Base-by-base conservation (phyloP, 1,140 invertebrate genomes). In the Colletes gigas region DNA sequence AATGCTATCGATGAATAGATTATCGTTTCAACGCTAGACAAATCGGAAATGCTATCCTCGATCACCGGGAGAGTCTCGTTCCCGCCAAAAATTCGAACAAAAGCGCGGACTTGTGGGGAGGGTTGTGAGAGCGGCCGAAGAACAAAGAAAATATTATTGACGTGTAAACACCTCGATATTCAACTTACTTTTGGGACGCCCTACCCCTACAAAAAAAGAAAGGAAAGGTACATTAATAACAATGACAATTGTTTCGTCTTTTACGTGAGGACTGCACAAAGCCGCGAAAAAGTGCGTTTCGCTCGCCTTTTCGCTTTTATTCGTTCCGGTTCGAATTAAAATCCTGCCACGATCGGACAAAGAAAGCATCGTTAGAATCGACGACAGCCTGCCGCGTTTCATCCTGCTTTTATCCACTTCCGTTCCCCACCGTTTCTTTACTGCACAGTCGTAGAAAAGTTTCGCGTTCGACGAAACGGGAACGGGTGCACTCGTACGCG, bases 161-260 rank as follows among this genome's bases (percentile, higher is more conserved):
- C 92, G 92, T 90, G 85, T 88, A 90, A 90, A 89, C 87, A 90
- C 85, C 88, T 90, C 89, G 88, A 89, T 75, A 78, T 82, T 91
- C 88, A 92, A 93, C 93, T 93, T 93, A 93, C 93, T 93, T 93
- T 93, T 93, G 93, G 91, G 93, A 93, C 89, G 93, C 92, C 90
- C 93, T 93, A 93, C 92, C 92, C 93, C 93, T 93, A 93, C 90
- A 93, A 93, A 88, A 89, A 93, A 88, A 93, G 90, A 93, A 93
- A 93, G 90, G 87, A 92, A 81, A 93, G 78, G 82, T 89, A 86
- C 76, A 92, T 93, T 93, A 93, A 92, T 93, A 92, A 88, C 79
- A 52, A 50, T 78, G 60, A 47, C 55, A 78, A 21, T 57, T 75
- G 7, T 57, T 65, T 69, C 59, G 63, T 74, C 55, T 74, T 77